Conservation (phyloP, 2,888 invertebrate genomes). For the Cheilosia soror region DNA sequence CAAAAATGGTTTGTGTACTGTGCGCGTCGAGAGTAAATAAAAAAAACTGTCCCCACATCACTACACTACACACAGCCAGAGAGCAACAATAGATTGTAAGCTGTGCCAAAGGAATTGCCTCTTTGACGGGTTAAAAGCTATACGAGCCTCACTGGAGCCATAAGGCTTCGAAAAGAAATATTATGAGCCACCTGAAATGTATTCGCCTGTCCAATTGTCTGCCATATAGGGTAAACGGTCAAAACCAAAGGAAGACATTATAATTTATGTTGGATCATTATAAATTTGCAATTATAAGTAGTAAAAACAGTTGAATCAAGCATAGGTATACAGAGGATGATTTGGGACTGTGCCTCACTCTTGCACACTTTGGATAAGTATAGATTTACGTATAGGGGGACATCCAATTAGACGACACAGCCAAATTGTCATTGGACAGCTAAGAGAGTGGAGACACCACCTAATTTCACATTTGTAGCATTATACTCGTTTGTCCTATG, state of each 20-base stretch:
- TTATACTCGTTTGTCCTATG: conserved; percentile 48
- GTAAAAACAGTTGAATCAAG: conserved; percentile 14
- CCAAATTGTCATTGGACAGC: conserved; percentile 49
- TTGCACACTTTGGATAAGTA: background rate
- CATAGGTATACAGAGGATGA: conserved; percentile 10
- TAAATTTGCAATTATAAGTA: conserved; percentile 76
- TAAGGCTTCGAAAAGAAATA: conserved; percentile 50
- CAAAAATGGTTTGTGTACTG: conserved; percentile 57
- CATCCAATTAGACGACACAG: conserved; percentile 52
- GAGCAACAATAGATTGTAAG: conserved; percentile 63
- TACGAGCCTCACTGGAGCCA: conserved; percentile 46
- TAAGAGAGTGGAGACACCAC: conserved; percentile 19
- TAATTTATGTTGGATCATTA: conserved; percentile 76
- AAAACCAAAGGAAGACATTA: conserved; percentile 74
- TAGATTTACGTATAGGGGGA: background rate
- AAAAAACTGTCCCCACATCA: conserved; percentile 21
- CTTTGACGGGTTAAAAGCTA: conserved; percentile 63
- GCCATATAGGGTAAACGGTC: conserved; percentile 72
- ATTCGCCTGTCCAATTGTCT: conserved; percentile 76
- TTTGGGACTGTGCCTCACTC: background rate
- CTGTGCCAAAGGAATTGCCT: conserved; percentile 63
- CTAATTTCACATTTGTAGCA: conserved; percentile 39
- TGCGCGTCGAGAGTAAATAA: conserved; percentile 19
- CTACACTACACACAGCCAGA: conserved; percentile 2
- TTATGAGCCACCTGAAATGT: conserved; percentile 66